Percentiles rank a stretch among this genome's conserved stretches.
Conservation (phyloP, 2,113 vertebrate genomes). For the Epinephelus moara region DNA sequence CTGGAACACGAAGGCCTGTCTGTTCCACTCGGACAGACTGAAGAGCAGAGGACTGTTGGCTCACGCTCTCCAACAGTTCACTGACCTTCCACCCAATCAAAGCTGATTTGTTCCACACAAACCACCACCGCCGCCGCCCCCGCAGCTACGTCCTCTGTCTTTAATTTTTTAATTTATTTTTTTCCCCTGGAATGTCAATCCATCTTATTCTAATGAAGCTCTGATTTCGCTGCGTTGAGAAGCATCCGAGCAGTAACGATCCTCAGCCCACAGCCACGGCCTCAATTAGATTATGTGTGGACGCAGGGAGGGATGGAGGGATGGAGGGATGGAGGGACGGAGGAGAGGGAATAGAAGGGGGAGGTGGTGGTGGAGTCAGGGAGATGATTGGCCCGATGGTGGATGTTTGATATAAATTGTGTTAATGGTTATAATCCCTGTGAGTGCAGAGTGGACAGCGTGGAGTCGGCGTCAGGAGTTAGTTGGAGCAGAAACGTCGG, state of each 20-base stretch:
- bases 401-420: constrained; percentile 80
- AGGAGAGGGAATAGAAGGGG: not conserved
- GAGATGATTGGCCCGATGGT: constrained; percentile 67
- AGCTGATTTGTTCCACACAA: constrained; percentile 62
- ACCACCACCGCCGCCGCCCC: constrained; percentile 15
- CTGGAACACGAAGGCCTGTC: constrained; percentile 31
- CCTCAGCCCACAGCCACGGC: constrained; percentile 70
- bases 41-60: constrained; percentile 22
- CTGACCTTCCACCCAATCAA: constrained; percentile 67
- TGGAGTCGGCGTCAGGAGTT: not conserved
- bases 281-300: constrained; percentile 74
- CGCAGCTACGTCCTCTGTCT: constrained; percentile 14
- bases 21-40: constrained; percentile 33
- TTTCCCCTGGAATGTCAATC: constrained; percentile 60
- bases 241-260: constrained; percentile 68
- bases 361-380: constrained; percentile 14
- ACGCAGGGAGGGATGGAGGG: constrained; percentile 34
- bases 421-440: constrained; percentile 81
- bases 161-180: constrained; percentile 52
- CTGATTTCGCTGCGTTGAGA: constrained; percentile 63
- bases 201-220: constrained; percentile 79
- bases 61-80: constrained; percentile 27
- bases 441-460: constrained; percentile 60
- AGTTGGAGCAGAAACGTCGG: constrained; percentile 11
- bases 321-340: constrained; percentile 29